Evolutionary conservation across 2,888 invertebrate genomes (phyloP), one percentile per base, ranked within the genome.

Genomic region (Parnassius glacialis): DNA sequence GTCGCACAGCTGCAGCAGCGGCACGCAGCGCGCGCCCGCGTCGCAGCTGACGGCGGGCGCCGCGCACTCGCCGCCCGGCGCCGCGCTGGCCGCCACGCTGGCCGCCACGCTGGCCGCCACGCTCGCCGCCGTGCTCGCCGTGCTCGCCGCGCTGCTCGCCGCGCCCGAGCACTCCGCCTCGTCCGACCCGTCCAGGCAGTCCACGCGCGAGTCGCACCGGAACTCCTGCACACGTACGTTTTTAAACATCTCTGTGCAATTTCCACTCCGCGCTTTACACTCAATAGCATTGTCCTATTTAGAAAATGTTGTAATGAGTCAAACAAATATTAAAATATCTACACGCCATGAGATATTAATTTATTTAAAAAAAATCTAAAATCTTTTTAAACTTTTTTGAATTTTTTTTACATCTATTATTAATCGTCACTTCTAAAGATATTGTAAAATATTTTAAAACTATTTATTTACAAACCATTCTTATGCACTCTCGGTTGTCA

Each of bases 111-210:
- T 2, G 12, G 61, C 20, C 42, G 61, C n/a, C n/a, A n/a, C 25
- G 54, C 61, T 16, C 42, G 62, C 20, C 43, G 69, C 20, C 43
- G 69, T 9, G 51, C 67, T 2, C 12, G 61, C 20, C 42, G 61
- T 62, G 48, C 44, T 57, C 16, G 62, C 16, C 51, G 66, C 5
- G 34, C 66, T 34, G 54, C 61, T 16, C 42, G 62, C 20, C 43
- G 69, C 7, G 51, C 67, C 2, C 12, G 67, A 70, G 80, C 96
- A 96, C 61, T 92, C 92, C 48, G 86, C 80, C 83, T 96, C 96
- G 82, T 96, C 97, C 0, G 94, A 94, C 51, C 94, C 94, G 83
- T 96, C 95, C 47, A 92, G 84, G 78, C 96, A 96, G 81, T 96
- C 95, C n/a, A 92, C 80, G 63, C 92, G 92, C 9, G 93, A 92